A percentile compares a stretch with the other conserved stretches of the same genome.
These are phyloP conservation scores for Nyctereutes procyonoides DNA, from an alignment of 2,113 vertebrate species.

Conservation along the genomic window DNA sequence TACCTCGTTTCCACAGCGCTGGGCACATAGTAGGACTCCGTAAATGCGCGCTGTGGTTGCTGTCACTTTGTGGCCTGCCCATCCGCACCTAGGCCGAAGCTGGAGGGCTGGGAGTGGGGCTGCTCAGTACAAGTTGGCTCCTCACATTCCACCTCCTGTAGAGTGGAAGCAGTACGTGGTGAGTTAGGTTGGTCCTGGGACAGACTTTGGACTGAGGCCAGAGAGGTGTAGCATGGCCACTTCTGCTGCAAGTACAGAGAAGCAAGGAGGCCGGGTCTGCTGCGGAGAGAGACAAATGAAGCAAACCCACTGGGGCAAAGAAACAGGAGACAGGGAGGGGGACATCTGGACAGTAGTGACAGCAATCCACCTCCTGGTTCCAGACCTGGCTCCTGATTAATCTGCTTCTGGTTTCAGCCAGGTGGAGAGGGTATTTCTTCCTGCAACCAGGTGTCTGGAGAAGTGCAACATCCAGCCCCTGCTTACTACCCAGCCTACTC, in stretches of 20 bases:
- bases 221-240: not conserved
- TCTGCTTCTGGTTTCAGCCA: not conserved
- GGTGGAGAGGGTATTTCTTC: not conserved
- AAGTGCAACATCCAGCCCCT: not conserved
- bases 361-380: not conserved
- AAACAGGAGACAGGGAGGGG: not conserved
- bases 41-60: not conserved
- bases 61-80: not conserved
- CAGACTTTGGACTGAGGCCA: not conserved
- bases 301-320: not conserved
- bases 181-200: not conserved
- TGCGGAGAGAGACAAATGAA: not conserved
- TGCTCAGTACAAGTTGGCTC: not conserved
- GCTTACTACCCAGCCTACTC: not conserved
- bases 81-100: not conserved
- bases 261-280: not conserved
- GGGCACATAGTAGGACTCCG: not conserved
- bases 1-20: rapidly evolving
- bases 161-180: not conserved
- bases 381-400: not conserved
- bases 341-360: not conserved
- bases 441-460: not conserved
- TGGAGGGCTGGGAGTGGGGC: not conserved
- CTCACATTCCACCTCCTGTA: not conserved
- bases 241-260: not conserved